Percentiles rank a stretch among this genome's conserved stretches.
These are phyloP conservation scores for Thinocorus orbignyianus DNA, from an alignment of 2,113 vertebrate species.

Conservation along the genomic window DNA sequence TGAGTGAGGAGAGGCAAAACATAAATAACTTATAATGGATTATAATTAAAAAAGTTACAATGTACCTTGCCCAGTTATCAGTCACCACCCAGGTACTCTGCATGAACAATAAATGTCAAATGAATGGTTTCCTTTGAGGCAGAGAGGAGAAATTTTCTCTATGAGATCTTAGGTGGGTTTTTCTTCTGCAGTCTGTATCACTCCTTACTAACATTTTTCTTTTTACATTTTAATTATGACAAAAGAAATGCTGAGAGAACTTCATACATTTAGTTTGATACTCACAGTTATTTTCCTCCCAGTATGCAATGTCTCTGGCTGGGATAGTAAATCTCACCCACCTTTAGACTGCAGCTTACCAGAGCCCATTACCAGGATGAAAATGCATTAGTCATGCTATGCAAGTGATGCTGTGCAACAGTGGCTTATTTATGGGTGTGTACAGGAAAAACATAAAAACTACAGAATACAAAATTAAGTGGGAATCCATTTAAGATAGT, in stretches of 20 bases:
- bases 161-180: neutral
- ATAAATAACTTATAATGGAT: neutral
- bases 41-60: neutral
- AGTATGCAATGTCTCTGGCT: rapidly evolving
- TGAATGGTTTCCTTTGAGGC: neutral
- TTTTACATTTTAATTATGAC: neutral
- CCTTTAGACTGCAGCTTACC: neutral
- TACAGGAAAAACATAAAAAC: neutral
- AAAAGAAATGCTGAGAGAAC: neutral
- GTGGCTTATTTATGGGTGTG: neutral
- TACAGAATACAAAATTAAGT: neutral
- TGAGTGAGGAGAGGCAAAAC: neutral
- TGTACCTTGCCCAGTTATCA: neutral
- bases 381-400: neutral
- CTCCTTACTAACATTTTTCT: neutral
- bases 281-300: neutral
- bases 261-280: neutral
- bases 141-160: neutral
- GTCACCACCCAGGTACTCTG: neutral
- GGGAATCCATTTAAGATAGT: neutral
- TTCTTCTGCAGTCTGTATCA: neutral
- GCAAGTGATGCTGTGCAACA: neutral
- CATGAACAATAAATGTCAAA: neutral
- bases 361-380: neutral
- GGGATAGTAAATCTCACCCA: neutral